Base-by-base conservation (phyloP, 2,888 invertebrate species). In the Capitulum mitella region DNA sequence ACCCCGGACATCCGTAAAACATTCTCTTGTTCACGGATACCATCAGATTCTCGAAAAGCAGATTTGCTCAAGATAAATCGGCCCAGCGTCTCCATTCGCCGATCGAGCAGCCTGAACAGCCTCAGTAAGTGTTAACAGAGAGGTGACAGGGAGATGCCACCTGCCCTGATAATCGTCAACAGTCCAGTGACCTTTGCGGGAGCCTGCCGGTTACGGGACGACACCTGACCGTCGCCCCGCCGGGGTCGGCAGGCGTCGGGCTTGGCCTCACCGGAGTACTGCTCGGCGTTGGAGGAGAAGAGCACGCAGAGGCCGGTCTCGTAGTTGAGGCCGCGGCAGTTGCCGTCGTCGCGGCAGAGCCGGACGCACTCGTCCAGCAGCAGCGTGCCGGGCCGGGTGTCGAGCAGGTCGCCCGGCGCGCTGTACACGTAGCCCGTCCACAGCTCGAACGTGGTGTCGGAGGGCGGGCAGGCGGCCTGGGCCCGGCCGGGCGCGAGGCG, bases 341-440 rank as follows among this genome's bases (percentile, higher is more conserved):
- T 80, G 43, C 82, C 77, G 80, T 84, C 85, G 14, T 81, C 79
- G 77, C 83, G 82, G 82, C 86, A 86, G 19, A 83, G 83, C 43
- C 83, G 83, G 26, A 86, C 83, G 80, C 86, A 86, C 77, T 86
- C 85, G 43, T 84, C 83, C 76, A 86, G 82, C 78, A 84, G 83
- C 37, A 86, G 83, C 12, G 85, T 85, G 51, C 86, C 85, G 32
- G 85, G 83, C 80, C 84, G 83, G 54, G 85, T 84, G 80, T 85
- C 85, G 70, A 86, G 88, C 83, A 85, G 88, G 84, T 85, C 89
- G 81, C 87, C 86, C 78, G 85, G 84, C 32, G 85, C 82, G 78
- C 84, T 84, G 80, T 83, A 85, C 81, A 85, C 85, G 82, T 84
- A 85, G n/a, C 85, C 85, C 8, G 85, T 85, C 74, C 85, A 83